Evolutionary conservation across 2,888 invertebrate species (phyloP).

Genomic region (Spodoptera picta): DNA sequence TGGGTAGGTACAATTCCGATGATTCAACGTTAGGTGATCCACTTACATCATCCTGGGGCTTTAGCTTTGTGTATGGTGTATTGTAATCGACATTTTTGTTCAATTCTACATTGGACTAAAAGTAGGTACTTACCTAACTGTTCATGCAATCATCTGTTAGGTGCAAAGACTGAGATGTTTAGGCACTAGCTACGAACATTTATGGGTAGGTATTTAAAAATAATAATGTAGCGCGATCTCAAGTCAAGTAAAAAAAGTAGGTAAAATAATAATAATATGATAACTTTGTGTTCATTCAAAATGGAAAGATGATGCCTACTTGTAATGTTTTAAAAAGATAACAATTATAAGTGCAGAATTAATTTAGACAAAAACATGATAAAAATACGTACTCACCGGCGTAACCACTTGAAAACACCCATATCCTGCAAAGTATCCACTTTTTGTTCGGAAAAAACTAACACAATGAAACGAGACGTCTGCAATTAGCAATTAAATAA

Average conservation of each 20-base stretch:
- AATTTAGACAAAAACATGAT: conserved; percentile 10
- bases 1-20: conserved; percentile 61
- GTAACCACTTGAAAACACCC: conserved; percentile 87
- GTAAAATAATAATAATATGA: too few species aligned
- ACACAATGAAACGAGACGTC: conserved; percentile 49
- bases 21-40: conserved; percentile 70
- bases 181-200: too few species aligned
- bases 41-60: conserved; percentile 69
- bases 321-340: too few species aligned
- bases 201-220: too few species aligned
- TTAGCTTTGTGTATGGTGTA: conserved; percentile 49
- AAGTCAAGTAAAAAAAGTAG: too few species aligned
- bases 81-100: conserved; percentile 56
- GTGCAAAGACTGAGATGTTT: too few species aligned
- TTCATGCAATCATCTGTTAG: conserved; percentile 18
- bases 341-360: neutral
- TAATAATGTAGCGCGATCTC: too few species aligned
- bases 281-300: too few species aligned
- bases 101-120: conserved; percentile 35
- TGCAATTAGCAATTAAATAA: conserved; percentile 52
- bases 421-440: conserved; percentile 81
- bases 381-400: conserved; percentile 77
- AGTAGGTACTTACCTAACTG: conserved; percentile 8
- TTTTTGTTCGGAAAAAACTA: conserved; percentile 60
- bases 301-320: too few species aligned